Evolutionary conservation across 2,113 vertebrate species (phyloP).

Genomic region (Macrotis lagotis): DNA sequence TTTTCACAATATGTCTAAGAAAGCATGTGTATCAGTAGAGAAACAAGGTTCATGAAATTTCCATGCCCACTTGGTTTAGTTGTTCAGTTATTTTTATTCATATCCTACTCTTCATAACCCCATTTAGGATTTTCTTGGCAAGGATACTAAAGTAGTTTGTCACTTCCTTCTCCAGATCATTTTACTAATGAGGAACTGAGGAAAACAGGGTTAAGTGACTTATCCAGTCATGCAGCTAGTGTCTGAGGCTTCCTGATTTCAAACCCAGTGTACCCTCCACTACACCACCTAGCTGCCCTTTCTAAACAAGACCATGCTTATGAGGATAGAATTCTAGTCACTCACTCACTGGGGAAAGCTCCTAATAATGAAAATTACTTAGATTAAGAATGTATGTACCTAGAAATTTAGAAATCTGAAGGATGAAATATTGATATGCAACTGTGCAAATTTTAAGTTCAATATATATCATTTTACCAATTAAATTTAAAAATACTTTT

Average conservation of each 20-base stretch:
- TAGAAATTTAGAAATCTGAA: not conserved
- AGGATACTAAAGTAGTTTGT: not conserved
- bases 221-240: not conserved
- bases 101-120: not conserved
- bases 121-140: not conserved
- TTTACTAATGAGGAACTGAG: not conserved
- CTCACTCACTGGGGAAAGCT: not conserved
- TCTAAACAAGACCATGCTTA: not conserved
- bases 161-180: not conserved
- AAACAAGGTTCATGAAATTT: not conserved
- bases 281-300: not conserved
- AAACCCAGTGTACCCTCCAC: not conserved
- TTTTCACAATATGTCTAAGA: not conserved
- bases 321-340: not conserved
- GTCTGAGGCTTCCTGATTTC: not conserved
- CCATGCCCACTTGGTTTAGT: not conserved
- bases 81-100: not conserved
- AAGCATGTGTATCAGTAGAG: not conserved
- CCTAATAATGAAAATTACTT: not conserved
- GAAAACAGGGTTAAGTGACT: not conserved
- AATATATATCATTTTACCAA: not conserved
- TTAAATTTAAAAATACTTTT: not conserved
- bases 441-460: not conserved
- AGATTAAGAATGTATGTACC: not conserved
- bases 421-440: not conserved